Evolutionary conservation across 2,113 vertebrate genomes (phyloP), one percentile per base, ranked within the genome.

Genomic region (Rhinopomastus cyanomelas): DNA sequence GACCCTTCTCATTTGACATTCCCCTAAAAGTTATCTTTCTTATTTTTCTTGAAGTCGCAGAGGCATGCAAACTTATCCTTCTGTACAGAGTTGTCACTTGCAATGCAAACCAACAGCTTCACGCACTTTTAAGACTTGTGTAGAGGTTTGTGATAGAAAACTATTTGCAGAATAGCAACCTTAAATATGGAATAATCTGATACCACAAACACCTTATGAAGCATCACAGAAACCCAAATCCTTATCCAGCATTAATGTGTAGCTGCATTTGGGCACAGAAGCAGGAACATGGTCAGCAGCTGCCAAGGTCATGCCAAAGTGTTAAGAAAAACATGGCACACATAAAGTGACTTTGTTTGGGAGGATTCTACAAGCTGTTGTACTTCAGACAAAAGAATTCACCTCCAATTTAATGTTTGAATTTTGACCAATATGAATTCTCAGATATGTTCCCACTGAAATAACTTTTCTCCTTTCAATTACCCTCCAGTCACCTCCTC

Each of bases 211-310:
- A 16, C 39, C 8, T 32, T 12, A 23, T 1, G 12, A 74, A 19
- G 14, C 37, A 17, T 1, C 5, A 9, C 29, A 32, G 26, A n/a
- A 53, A 30, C 69, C 1, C 59, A 59, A 16, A 42, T 22, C 36
- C 12, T 39, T 22, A 30, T 16, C 48, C 72, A 16, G 29, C 9
- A n/a, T 0, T 18, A 4, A 29, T 0, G 0, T 9, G 32, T 1
- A 10, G 42, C 66, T n/a, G 26, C 59, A 13, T 27, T 27, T 8
- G 21, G n/a, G 22, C 29, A 26, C 3, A 36, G 30, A 14, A 11
- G 8, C 37, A 48, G 17, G 13, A 66, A 61, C 15, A 22, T 1
- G 3, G 29, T 2, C 22, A 27, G 18, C 32, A 46, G 30, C 32
- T 61, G 15, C 3, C 8, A 16, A 29, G 7, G 37, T 16, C 61